Evolutionary conservation across 2,888 invertebrate genomes (phyloP), one percentile per base, ranked within the genome.

Genomic region (Allophyes oxyacanthae): DNA sequence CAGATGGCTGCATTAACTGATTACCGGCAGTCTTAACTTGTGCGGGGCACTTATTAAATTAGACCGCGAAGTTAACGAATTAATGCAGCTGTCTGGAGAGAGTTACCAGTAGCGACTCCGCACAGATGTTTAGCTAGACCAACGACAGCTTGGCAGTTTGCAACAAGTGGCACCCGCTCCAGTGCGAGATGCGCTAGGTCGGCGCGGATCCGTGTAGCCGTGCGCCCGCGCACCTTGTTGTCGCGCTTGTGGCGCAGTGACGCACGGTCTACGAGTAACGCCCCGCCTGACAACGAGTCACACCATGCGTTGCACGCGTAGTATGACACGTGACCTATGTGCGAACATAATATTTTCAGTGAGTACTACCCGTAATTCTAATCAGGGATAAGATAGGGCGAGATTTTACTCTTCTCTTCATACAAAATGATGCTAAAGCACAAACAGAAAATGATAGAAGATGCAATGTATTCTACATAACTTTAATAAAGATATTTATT

Each of bases 71-170:
- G n/a, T n/a, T n/a, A 20, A 4, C 20, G 4, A 20, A 20, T 4
- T 20, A 3, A 20, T 20, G 20, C 20, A 20, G 20, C 20, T 20
- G 20, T 28, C 1, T 28, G 15, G 10, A n/a, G 46, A 59, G 0
- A 11, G 2, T 36, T 81, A 97, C 97, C 97, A 50, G 98, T 98
- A 33, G 98, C 98, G 26, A 95, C 96, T 0, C 98, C 98, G 88
- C 98, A 98, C 36, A 98, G 94, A 87, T 98, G 98, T 88, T 98
- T 99, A 1, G 98, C 97, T 15, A 98, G 90, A 0, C 96, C 98
- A 26, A 98, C 96, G 40, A 97, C 94, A 32, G 95, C 85, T 6
- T 82, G 76, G 14, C 68, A 11, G n/a, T 0, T 46, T 1, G 6
- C 33, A 38, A 88, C 90, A 6, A 86, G 79, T 5, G 91, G 86